Base-by-base conservation (phyloP, 2,113 vertebrate genomes). In the Nestor notabilis region DNA sequence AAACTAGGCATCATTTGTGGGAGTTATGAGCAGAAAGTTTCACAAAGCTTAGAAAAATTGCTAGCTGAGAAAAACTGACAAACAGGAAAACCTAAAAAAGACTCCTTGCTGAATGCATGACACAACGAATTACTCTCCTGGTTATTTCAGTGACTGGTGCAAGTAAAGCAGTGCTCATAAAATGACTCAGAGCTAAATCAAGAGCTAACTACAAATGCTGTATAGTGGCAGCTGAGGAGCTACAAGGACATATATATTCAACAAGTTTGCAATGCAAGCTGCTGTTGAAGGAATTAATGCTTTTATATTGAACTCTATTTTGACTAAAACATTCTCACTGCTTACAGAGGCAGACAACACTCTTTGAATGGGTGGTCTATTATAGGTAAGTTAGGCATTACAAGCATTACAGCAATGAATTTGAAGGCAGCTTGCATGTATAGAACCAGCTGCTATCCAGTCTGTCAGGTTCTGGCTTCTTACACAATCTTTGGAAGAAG, bases 21-120 rank as follows among this genome's bases (percentile, higher is more conserved):
- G 37, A 91, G 64, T 79, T 91, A 93, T 3, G 15, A 43, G 28
- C n/a, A 86, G 88, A 70, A 23, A 58, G 19, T 64, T 80, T 72
- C 41, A 80, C 43, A 88, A 89, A 87, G 53, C 53, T 80, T 69
- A 82, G 77, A 94, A 95, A 95, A 95, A 91, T 60, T 58, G 29
- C 33, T 76, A 74, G 19, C 53, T 86, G 74, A 78, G 46, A 83
- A 94, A 95, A 87, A 66, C 0, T 79, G 56, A 70, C 53, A 83
- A 90, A 69, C 23, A 61, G 16, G 25, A 78, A 91, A 95, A 61
- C 10, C 41, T 35, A 83, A 86, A 70, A 89, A 85, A 86, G 58
- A 53, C 58, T 74, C 41, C 20, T 74, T 0, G 5, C 28, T 56
- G 41, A 90, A 83, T 50, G 18, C 66, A 19, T 29, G 58, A 85